Percentiles rank a stretch among this genome's conserved stretches.
These are phyloP conservation scores for Sicus ferrugineus DNA, from an alignment of 2,888 invertebrate genomes.

Conservation along the genomic window DNA sequence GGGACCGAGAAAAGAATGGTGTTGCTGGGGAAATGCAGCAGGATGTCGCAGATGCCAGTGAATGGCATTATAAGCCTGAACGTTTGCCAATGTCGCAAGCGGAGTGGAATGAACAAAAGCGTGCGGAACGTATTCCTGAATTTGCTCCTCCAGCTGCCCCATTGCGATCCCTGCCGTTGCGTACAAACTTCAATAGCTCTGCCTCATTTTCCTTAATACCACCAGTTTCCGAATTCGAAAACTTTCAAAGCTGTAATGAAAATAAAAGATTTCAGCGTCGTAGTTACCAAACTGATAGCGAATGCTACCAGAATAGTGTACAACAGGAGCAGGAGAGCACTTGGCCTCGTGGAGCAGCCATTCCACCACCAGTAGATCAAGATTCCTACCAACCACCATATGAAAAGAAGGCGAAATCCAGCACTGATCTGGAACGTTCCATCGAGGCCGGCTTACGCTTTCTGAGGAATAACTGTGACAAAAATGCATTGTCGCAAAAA, in stretches of 20 bases:
- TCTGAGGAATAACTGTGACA: constrained; percentile 67
- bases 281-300: constrained; percentile 39
- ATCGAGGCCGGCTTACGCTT: constrained; percentile 68
- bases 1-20: constrained; percentile 73
- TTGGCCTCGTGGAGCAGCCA: constrained; percentile 64
- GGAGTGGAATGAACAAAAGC: constrained; percentile 69
- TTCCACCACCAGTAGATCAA: constrained; percentile 73
- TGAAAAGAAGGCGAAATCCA: constrained; percentile 47
- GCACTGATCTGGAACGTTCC: constrained; percentile 64
- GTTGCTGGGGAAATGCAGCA: constrained; percentile 25
- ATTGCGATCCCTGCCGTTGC: constrained; percentile 39
- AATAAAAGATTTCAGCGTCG: constrained; percentile 54
- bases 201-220: constrained; percentile 24
- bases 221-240: constrained; percentile 40
- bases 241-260: constrained; percentile 48
- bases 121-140: constrained; percentile 75
- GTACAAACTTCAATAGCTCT: constrained; percentile 48
- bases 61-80: constrained; percentile 61
- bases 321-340: constrained; percentile 14
- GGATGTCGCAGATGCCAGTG: too few relatives aligned
- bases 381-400: constrained; percentile 43
- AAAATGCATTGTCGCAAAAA: constrained; percentile 57
- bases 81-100: constrained; percentile 61
- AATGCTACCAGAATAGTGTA: constrained; percentile 20
- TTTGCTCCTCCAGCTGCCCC: constrained; percentile 73